Conservation (phyloP, 2,888 invertebrate species). For the Troides aeacus region DNA sequence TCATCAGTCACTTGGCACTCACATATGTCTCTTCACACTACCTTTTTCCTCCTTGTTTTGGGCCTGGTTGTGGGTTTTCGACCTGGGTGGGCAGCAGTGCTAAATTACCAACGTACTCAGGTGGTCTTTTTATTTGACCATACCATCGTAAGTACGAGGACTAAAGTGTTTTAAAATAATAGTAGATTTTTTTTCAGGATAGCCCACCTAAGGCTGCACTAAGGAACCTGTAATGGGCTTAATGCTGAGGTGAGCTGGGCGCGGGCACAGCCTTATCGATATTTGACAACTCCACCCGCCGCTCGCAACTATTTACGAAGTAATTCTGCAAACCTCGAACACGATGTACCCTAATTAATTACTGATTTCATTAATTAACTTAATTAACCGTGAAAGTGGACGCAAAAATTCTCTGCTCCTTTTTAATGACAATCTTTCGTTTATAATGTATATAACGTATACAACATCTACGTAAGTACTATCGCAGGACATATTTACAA, state of each 20-base stretch:
- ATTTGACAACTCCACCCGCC: conserved; percentile 31
- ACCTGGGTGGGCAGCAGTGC: too few species aligned
- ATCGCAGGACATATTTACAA: too few species aligned
- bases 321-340: conserved; percentile 28
- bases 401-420: neutral
- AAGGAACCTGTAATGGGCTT: conserved; percentile 45
- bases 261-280: conserved; percentile 31
- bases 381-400: conserved; percentile 15
- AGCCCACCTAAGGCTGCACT: conserved; percentile 40
- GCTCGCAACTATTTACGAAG: conserved; percentile 26
- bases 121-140: too few species aligned
- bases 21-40: too few species aligned
- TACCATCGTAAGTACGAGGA: too few species aligned
- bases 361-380: conserved; percentile 28
- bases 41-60: too few species aligned
- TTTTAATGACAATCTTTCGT: neutral
- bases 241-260: conserved; percentile 32
- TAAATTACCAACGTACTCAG: too few species aligned
- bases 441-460: neutral
- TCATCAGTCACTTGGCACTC: too few species aligned
- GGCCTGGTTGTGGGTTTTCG: too few species aligned
- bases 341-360: conserved; percentile 28
- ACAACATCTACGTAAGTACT: too few species aligned
- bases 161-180: neutral
- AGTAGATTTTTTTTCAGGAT: conserved; percentile 35